Percentiles rank a stretch among this genome's conserved stretches.
Evolutionary conservation across 2,888 invertebrate species (phyloP).

Genomic region (Bombylius major): DNA sequence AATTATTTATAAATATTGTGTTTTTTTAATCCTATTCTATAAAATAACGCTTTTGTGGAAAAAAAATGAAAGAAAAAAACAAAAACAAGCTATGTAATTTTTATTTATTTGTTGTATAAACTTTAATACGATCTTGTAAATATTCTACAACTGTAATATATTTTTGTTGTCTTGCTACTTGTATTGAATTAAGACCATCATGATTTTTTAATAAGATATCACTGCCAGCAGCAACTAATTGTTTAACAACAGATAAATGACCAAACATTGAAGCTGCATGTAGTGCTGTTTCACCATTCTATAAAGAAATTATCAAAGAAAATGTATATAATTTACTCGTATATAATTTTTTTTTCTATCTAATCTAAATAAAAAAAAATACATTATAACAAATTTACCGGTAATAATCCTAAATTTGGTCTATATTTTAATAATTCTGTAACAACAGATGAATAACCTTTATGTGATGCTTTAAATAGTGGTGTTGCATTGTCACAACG

Average conservation of each 20-base stretch:
- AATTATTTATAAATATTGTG: too few species aligned
- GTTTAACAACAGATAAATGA: slow-evolving; percentile 63
- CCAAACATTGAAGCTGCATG: slow-evolving; percentile 88
- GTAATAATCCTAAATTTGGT: slow-evolving; percentile 68
- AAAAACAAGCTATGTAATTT: not conserved
- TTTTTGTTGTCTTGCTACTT: slow-evolving; percentile 44
- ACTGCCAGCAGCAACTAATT: slow-evolving; percentile 57
- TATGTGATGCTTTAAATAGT: slow-evolving; percentile 88
- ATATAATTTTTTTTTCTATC: too few species aligned
- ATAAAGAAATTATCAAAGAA: slow-evolving; percentile 18
- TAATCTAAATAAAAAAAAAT: not conserved
- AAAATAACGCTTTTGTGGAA: too few species aligned
- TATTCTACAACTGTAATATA: slow-evolving; percentile 34
- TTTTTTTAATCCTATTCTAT: too few species aligned
- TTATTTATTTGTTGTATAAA: not conserved
- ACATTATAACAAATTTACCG: slow-evolving; percentile 43
- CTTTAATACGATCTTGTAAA: slow-evolving; percentile 17
- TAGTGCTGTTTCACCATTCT: slow-evolving; percentile 86
- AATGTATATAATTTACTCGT: slow-evolving; percentile 7
- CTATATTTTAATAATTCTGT: slow-evolving; percentile 68
- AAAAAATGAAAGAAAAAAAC: not conserved
- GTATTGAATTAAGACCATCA: slow-evolving; percentile 54
- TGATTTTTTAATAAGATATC: slow-evolving; percentile 57
- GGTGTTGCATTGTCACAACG: slow-evolving; percentile 89
- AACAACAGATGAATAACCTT: slow-evolving; percentile 81